Percentiles rank a stretch among this genome's conserved stretches.
Evolutionary conservation across 2,888 invertebrate species (phyloP).

Genomic region (Eustalomyia histrio): DNA sequence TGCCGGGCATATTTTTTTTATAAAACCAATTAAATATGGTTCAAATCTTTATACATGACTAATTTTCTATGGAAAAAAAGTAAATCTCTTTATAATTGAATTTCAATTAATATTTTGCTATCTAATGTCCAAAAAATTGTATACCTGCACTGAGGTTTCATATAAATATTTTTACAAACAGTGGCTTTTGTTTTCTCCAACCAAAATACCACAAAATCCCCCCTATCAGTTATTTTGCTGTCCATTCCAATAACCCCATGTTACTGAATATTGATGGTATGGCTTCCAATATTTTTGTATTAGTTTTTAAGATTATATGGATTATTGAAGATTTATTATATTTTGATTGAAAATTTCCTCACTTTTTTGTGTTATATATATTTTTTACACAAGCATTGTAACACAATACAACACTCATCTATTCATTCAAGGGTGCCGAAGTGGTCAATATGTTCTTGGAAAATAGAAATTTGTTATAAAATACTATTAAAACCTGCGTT

Average conservation of each 20-base stretch:
- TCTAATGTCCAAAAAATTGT: not conserved
- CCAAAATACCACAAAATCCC: not conserved
- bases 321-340: conserved; percentile 23
- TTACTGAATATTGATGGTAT: not conserved
- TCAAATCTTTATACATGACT: not conserved
- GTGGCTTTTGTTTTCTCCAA: not conserved
- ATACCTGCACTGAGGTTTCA: not conserved
- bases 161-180: not conserved
- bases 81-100: not conserved
- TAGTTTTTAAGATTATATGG: conserved; percentile 11
- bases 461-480: no score
- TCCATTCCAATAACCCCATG: not conserved
- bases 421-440: not conserved
- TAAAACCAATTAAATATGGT: not conserved
- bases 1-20: not conserved
- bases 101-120: not conserved
- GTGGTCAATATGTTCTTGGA: not conserved
- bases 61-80: not conserved
- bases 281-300: conserved; percentile 10
- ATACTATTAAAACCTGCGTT: not conserved
- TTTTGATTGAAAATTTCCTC: conserved; percentile 28
- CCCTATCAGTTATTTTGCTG: not conserved
- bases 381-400: not conserved
- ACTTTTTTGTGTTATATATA: not conserved
- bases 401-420: not conserved